Evolutionary conservation across 2,113 vertebrate species (phyloP), one percentile per base, ranked within the genome.

Genomic region (Phylloscopus trochiloides): DNA sequence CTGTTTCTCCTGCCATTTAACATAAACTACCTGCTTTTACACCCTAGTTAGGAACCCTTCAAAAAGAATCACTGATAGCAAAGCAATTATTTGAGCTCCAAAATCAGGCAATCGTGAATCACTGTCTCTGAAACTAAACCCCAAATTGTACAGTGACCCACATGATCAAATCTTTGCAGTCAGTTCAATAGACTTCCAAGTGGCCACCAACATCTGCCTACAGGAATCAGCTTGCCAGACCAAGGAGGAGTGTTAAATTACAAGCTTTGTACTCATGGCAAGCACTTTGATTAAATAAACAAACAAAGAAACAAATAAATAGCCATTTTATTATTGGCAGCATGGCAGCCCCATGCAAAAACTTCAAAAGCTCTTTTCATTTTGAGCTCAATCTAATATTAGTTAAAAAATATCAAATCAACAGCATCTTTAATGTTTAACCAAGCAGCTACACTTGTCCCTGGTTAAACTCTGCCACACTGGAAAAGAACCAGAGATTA

Each of bases 401-500:
- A 88, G 40, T 79, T 74, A 3, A 83, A 91, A 91, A n/a, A n/a
- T 45, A 95, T 43, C 38, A 73, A 73, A 95, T 75, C 65, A 83
- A 65, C 67, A 91, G 36, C 40, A 94, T 58, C 26, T 67, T 91
- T 78, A 94, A 91, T 65, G 68, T 88, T 95, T 73, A 95, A 94
- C 87, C 70, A 86, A 95, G 91, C 7, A 70, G 73, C 83, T 71
- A 81, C 25, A 32, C 43, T 96, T 71, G 59, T 92, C 62, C 78
- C 90, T 92, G 91, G 61, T 71, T 94, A 94, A 96, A 93, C 93
- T 96, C 81, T 77, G 88, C 72, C 84, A 95, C 80, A 61, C 71
- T 96, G 91, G 93, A 97, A 96, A 95, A 63, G 59, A 94, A 95
- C 28, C 74, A 86, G 74, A 90, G 57, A 96, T 93, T 95, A 89